These are phyloP conservation scores for Cyrtonyx montezumae DNA, from an alignment of 2,113 vertebrate genomes.

Conservation along the genomic window DNA sequence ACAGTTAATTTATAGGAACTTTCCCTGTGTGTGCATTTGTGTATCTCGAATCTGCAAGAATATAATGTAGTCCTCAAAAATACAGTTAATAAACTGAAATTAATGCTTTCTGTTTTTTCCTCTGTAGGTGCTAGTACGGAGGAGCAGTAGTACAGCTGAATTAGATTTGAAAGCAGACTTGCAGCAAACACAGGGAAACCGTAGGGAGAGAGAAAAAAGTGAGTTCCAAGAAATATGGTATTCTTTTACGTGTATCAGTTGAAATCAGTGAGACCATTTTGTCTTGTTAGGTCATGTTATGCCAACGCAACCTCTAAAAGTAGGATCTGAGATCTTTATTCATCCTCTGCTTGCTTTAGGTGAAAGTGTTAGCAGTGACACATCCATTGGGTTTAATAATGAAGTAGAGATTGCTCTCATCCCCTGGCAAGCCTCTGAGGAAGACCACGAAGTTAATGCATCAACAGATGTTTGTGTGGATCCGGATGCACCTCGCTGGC, in stretches of 20 bases:
- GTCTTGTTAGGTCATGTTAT: neutral
- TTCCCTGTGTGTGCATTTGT: neutral
- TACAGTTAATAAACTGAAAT: neutral
- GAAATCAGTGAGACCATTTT: accelerated
- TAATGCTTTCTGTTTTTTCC: neutral
- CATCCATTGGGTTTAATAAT: constrained; percentile 81
- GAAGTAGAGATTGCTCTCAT: constrained; percentile 81
- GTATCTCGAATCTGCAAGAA: neutral
- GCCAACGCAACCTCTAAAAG: neutral
- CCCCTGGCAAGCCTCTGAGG: constrained; percentile 87
- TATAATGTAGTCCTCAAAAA: neutral
- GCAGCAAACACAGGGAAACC: constrained; percentile 64
- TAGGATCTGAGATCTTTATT: neutral
- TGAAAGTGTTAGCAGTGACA: constrained; percentile 91
- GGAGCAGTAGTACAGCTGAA: constrained; percentile 88
- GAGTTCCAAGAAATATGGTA: constrained; percentile 23
- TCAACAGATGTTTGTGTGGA: constrained; percentile 81
- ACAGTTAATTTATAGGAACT: neutral
- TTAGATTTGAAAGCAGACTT: constrained; percentile 81
- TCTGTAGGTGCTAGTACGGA: constrained; percentile 80
- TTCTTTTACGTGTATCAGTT: neutral
- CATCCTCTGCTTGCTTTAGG: constrained; percentile 70
- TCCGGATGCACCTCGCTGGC: constrained; percentile 82
- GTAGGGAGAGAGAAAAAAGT: constrained; percentile 89
- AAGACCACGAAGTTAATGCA: constrained; percentile 84